Percentiles rank a stretch among this genome's conserved stretches.
phyloP scores from a whole-genome alignment of 1,140 invertebrate genomes.

The Bilobella aurantiaca region DNA sequence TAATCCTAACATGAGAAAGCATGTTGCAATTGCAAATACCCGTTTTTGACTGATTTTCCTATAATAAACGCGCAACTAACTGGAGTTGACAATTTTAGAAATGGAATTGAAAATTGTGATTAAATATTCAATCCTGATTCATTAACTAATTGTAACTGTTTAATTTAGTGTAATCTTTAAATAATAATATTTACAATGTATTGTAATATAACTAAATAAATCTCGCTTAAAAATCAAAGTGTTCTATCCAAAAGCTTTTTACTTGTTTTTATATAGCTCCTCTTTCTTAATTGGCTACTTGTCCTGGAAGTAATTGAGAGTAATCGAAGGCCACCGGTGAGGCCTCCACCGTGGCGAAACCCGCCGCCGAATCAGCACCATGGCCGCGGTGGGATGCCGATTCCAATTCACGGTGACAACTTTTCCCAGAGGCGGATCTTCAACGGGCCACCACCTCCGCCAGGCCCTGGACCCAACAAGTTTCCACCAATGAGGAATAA shows the following conservation, averaged over 20 bases:
- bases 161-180: too few relatives aligned
- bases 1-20: too few relatives aligned
- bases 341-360: background rate
- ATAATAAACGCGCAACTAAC: background rate
- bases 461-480: background rate
- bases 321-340: background rate
- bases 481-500: slow-evolving; percentile 4
- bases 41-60: background rate
- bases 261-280: background rate
- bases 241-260: background rate
- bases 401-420: background rate
- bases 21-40: background rate
- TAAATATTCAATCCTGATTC: too few relatives aligned
- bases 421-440: background rate
- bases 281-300: background rate
- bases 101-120: too few relatives aligned
- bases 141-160: too few relatives aligned
- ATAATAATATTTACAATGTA: too few relatives aligned
- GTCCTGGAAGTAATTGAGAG: background rate
- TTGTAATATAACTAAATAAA: too few relatives aligned
- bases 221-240: too few relatives aligned
- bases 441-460: background rate
- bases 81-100: background rate
- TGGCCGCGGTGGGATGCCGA: slow-evolving; percentile 1
- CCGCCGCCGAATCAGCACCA: background rate